Evolutionary conservation across 1,140 invertebrate species (phyloP).

Genomic region (Drosophila nigrodunni): DNA sequence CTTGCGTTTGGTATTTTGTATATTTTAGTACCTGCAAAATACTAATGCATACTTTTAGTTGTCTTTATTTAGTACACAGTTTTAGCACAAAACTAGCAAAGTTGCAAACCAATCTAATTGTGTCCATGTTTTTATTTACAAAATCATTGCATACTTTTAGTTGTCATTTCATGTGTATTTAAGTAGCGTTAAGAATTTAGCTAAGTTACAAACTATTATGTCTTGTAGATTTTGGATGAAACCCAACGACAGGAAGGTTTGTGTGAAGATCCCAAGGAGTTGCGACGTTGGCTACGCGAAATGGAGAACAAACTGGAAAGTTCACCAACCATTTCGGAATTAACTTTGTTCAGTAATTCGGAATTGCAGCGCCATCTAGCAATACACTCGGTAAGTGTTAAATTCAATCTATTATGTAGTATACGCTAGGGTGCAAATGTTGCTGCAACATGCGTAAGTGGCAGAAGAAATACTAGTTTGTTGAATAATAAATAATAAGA

Average conservation of each 20-base stretch:
- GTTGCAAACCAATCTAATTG: neutral
- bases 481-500: too few species aligned
- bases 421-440: conserved; percentile 8
- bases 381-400: conserved; percentile 79
- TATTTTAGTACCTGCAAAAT: neutral
- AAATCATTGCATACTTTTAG: conserved; percentile 12
- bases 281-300: conserved; percentile 86
- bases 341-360: conserved; percentile 64
- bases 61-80: neutral
- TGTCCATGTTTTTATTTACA: neutral
- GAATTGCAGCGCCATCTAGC: conserved; percentile 78
- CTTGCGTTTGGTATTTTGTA: neutral
- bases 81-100: neutral
- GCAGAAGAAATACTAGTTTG: neutral
- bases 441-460: conserved; percentile 24
- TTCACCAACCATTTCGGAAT: conserved; percentile 72
- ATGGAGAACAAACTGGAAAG: conserved; percentile 85
- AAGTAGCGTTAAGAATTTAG: neutral
- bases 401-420: neutral
- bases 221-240: conserved; percentile 71
- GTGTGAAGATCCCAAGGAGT: conserved; percentile 78
- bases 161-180: neutral
- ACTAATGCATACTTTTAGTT: neutral
- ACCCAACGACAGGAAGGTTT: conserved; percentile 67
- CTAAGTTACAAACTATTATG: neutral